Base-by-base conservation (phyloP, 2,888 invertebrate genomes). In the Campaea margaritaria region DNA sequence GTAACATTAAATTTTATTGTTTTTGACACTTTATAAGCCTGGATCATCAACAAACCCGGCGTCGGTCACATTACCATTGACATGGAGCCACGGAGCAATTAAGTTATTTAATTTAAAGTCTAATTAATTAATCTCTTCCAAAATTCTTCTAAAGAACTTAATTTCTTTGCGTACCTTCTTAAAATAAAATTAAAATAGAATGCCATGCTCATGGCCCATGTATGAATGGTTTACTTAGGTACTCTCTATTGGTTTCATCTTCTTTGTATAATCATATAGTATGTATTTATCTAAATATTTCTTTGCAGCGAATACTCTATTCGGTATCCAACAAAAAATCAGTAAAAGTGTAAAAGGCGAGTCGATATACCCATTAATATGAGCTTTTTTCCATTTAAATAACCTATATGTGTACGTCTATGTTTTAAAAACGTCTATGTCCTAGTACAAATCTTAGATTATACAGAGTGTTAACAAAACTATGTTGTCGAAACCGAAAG, bases 281-380 rank as follows among this genome's bases (percentile, higher is more conserved):
- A 34, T 41, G 36, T 60, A 45, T 56, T 34, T 44, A 50, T 45
- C 55, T 52, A 51, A 54, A 43, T 43, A 21, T 43, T 86, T 70
- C 67, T 82, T 91, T 90, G 41, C 86, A 87, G 86, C 83, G 47
- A 82, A 82, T 68, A 82, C 89, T 65, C 78, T 85, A 65, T 82
- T 78, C 79, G 74, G 82, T 70, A 76, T 87, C 79, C 86, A 82
- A 74, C 86, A 84, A 67, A 90, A 84, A 74, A 74, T 84, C 75
- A 73, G 59, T 82, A 88, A 82, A 72, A 82, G 67, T 68, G 21
- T 21, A 2, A 90, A 87, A 87, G 88, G 90, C 89, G 88, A 90
- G 89, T 89, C 56, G 48, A 50, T 48, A 46, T 38, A 45, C 27
- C 52, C 45, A 49, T 50, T 31, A n/a, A 51, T 39, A 31, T 50